These are phyloP conservation scores for Aldabrachelys gigantea DNA, from an alignment of 2,113 vertebrate species.

Conservation along the genomic window DNA sequence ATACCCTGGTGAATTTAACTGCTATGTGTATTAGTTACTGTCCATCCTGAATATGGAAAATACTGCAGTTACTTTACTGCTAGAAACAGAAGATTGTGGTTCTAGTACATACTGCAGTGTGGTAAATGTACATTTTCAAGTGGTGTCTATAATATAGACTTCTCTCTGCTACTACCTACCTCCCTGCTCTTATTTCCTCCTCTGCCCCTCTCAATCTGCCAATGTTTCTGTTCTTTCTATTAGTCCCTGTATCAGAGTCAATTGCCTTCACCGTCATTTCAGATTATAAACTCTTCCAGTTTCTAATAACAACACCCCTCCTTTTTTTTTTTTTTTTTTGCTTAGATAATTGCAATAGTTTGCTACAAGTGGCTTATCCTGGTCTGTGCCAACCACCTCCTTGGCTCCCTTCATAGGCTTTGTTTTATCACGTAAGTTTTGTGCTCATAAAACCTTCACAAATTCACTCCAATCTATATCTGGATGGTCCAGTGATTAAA, in stretches of 20 bases:
- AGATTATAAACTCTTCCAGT: background rate
- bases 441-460: background rate
- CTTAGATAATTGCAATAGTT: background rate
- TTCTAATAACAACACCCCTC: background rate
- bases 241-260: background rate
- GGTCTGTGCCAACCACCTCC: background rate
- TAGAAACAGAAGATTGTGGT: background rate
- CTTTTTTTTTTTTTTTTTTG: background rate
- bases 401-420: background rate
- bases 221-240: background rate
- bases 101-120: background rate
- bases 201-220: background rate
- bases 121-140: background rate
- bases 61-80: background rate
- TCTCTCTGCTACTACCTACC: background rate
- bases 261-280: background rate
- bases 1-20: too few relatives aligned
- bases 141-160: accelerated
- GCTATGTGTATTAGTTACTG: background rate
- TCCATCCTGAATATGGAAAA: background rate
- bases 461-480: background rate
- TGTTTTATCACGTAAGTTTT: background rate
- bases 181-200: background rate
- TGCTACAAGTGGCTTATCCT: background rate
- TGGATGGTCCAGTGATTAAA: background rate